Base-by-base conservation (phyloP, 1,140 invertebrate species). In the Formica exsecta region DNA sequence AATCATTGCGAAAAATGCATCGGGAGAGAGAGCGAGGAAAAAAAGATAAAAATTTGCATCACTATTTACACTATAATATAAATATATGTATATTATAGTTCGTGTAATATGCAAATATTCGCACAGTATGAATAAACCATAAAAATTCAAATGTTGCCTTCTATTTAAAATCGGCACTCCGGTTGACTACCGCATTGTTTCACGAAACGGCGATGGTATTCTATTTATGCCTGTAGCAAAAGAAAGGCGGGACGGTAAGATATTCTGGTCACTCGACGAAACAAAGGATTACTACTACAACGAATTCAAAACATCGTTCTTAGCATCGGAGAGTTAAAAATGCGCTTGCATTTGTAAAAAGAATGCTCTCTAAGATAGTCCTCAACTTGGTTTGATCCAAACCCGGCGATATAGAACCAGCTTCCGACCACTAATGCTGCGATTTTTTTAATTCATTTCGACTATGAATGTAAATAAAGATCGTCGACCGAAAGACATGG, bases 181-280 rank as follows among this genome's bases (percentile, higher is more conserved):
- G 48, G 16, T 41, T 59, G 32, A 22, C 54, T 25, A 38, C 6
- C 65, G 8, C 65, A 36, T 81, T 71, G 65, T 71, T 38, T 73
- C 38, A 32, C 54, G 32, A 38, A 81, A 22, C 13, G 25, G 4
- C 51, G 66, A 70, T 29, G 32, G 65, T 32, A 73, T n/a, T 54
- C 16, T n/a, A 38, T 38, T 70, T 54, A n/a, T 29, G 51, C 25
- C 13, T 5, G 68, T 32, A 59, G 54, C 57, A 81, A 81, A 73
- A 81, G 38, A 81, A 61, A 81, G 62, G 25, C 19, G 4, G 25
- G 19, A 9, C 7, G 8, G 79, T 54, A 73, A 81, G 66, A 81
- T 81, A 81, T 81, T 81, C 54, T 81, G 79, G 54, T 73, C 79
- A 81, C 22, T 68, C 66, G 66, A 61, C 66, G 38, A 61, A 32